Percentiles rank a stretch among this genome's conserved stretches.
phyloP scores from a whole-genome alignment of 1,140 invertebrate species.

The Halyomorpha halys region DNA sequence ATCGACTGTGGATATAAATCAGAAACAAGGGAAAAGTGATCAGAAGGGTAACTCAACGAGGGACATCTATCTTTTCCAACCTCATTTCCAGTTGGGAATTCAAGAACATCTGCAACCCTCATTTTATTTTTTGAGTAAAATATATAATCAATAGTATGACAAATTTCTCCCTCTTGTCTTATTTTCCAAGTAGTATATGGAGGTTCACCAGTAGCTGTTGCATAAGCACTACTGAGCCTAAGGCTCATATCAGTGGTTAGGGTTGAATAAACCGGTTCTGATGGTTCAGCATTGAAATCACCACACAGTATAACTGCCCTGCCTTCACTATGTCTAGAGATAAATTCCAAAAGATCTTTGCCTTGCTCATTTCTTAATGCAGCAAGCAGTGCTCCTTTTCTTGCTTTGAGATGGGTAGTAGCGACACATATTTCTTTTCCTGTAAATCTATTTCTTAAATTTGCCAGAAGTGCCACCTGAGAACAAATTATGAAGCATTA shows the following conservation, averaged over 20 bases:
- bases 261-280: slow-evolving; percentile 57
- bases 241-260: slow-evolving; percentile 40
- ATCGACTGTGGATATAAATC: slow-evolving; percentile 42
- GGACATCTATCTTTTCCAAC: slow-evolving; percentile 58
- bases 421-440: slow-evolving; percentile 53
- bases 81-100: slow-evolving; percentile 53
- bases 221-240: slow-evolving; percentile 39
- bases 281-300: slow-evolving; percentile 70
- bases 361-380: slow-evolving; percentile 64
- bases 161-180: slow-evolving; percentile 56
- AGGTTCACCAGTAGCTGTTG: slow-evolving; percentile 43
- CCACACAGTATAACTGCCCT: slow-evolving; percentile 57
- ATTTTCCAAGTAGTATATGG: slow-evolving; percentile 72
- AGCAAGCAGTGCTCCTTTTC: slow-evolving; percentile 54
- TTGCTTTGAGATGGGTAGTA: slow-evolving; percentile 68
- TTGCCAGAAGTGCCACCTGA: slow-evolving; percentile 51
- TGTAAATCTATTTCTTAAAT: slow-evolving; percentile 43
- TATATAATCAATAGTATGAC: slow-evolving; percentile 70
- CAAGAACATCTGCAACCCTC: slow-evolving; percentile 47
- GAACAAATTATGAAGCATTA: slow-evolving; percentile 20
- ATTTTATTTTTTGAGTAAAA: slow-evolving; percentile 52
- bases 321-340: slow-evolving; percentile 41
- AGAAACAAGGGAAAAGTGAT: slow-evolving; percentile 66
- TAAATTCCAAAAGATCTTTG: slow-evolving; percentile 54
- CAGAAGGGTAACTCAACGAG: slow-evolving; percentile 59